Evolutionary conservation across 2,888 invertebrate genomes (phyloP), one percentile per base, ranked within the genome.

Genomic region (Drepana falcataria): DNA sequence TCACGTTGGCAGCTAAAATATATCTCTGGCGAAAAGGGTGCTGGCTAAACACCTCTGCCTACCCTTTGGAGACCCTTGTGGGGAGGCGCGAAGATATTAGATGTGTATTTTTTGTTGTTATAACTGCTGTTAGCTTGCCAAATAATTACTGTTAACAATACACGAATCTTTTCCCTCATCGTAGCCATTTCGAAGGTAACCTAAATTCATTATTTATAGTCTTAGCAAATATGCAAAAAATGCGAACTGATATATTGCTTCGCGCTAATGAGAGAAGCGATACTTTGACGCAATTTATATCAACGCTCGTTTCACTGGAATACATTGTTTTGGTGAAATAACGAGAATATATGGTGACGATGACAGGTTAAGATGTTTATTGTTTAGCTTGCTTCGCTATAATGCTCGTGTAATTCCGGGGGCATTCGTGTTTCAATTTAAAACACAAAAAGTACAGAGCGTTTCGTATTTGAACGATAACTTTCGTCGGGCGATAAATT

Each of bases 281-380:
- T 51, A 40, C 35, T 41, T 51, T 34, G 40, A 34, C 40, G 40
- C 51, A 4, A 33, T 51, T 40, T 40, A 51, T 41, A 51, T 34
- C 37, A 37, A 37, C 40, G 33, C 33, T 21, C 51, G 48, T 48
- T 48, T 55, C 55, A 65, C 47, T 65, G 54, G 51, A 53, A 54
- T 34, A 53, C 53, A 59, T 63, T 58, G 56, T 57, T 58, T 59
- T 53, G 56, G 4, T 49, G 44, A 54, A 53, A 54, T 65, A 68
- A 69, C 64, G 65, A 69, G 68, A 61, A 65, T 59, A 54, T 53
- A 64, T 61, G 63, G 40, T 41, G 48, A 37, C 59, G 70, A 47
- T 60, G 67, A 70, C 59, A 53, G 63, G 48, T 63, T 65, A 59
- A 69, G 61, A 52, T 55, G 53, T 55, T 58, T 58, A 58, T 63